These are phyloP conservation scores for Xanthorhoe designata DNA, from an alignment of 2,888 invertebrate species.

Conservation along the genomic window DNA sequence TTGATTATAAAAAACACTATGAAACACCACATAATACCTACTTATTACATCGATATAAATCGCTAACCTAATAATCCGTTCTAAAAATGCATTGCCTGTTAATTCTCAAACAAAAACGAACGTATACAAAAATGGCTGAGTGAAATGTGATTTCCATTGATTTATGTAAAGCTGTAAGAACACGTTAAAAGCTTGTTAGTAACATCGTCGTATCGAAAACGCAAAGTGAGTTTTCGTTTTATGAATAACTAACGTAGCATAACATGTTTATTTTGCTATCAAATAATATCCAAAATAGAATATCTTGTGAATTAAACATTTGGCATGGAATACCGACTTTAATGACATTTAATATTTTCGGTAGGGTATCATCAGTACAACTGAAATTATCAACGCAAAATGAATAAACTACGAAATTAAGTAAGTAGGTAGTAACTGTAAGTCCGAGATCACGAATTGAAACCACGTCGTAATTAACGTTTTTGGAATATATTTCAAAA, in stretches of 20 bases:
- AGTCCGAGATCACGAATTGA: no score
- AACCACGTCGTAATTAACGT: no score
- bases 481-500: no score
- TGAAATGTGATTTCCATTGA: constrained; percentile 5
- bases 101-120: not conserved
- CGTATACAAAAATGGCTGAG: not conserved
- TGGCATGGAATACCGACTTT: not conserved
- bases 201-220: constrained; percentile 14
- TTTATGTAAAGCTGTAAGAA: constrained; percentile 22
- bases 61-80: not conserved
- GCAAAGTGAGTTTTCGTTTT: constrained; percentile 12
- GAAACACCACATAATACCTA: no score
- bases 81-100: not conserved
- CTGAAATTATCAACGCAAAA: not conserved
- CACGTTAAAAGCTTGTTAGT: constrained; percentile 12
- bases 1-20: no score
- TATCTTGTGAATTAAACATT: not conserved
- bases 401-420: no score
- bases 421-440: no score
- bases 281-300: constrained; percentile 3
- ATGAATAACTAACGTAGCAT: constrained; percentile 16
- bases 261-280: not conserved
- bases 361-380: not conserved
- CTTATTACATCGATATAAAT: no score
- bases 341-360: not conserved